Evolutionary conservation across 2,113 vertebrate genomes (phyloP).

Genomic region (Muscicapa adusta): DNA sequence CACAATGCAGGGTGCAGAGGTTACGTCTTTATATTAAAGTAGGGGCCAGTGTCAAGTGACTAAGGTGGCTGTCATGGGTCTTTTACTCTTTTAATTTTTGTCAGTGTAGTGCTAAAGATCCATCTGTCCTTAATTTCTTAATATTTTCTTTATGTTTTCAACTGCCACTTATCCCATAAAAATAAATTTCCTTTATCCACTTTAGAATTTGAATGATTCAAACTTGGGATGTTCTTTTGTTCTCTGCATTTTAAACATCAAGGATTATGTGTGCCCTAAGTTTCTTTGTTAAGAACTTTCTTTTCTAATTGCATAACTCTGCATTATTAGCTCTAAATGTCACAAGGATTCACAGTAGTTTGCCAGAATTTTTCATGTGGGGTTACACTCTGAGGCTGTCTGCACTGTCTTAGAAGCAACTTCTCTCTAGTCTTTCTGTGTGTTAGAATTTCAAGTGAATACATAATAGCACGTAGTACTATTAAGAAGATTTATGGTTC

Average conservation of each 20-base stretch:
- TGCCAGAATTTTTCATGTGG: background rate
- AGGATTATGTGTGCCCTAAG: background rate
- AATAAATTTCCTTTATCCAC: background rate
- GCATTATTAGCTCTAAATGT: slow-evolving; percentile 7
- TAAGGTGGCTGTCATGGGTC: background rate
- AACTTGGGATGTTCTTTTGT: background rate
- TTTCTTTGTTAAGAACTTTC: background rate
- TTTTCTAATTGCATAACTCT: background rate
- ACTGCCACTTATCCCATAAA: background rate
- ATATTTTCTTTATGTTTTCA: background rate
- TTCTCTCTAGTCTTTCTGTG: background rate
- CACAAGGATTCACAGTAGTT: background rate
- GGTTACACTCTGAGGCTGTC: background rate
- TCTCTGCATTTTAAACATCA: background rate
- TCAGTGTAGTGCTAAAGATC: background rate
- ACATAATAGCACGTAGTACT: slow-evolving; percentile 6
- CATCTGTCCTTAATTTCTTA: background rate
- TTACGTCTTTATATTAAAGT: background rate
- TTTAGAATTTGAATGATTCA: background rate
- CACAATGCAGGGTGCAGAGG: rapidly evolving
- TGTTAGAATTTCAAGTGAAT: slow-evolving; percentile 29
- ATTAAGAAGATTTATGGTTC: slow-evolving; percentile 44
- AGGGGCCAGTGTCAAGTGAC: background rate
- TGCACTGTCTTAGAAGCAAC: background rate
- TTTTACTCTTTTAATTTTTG: background rate